phyloP scores from a whole-genome alignment of 2,113 vertebrate species.

The Lampris megalopsis region DNA sequence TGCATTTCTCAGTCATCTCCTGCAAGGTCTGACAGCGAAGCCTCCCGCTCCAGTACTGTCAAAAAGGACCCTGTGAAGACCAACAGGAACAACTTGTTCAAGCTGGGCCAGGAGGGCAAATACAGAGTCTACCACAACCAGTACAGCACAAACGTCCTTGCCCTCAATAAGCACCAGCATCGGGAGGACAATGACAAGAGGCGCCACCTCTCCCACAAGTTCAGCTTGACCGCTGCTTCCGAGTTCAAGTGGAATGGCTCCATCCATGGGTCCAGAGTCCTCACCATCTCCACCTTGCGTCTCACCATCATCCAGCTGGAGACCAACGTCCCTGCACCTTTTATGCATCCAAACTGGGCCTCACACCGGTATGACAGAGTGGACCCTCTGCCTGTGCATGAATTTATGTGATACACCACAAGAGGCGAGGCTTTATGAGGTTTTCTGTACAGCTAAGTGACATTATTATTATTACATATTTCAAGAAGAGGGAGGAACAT shows the following conservation, averaged over 20 bases:
- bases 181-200: conserved; percentile 98
- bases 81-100: conserved; percentile 88
- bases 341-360: conserved; percentile 98
- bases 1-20: conserved; percentile 54
- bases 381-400: not conserved
- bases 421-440: no score
- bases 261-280: conserved; percentile 93
- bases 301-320: conserved; percentile 97
- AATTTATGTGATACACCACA: no score
- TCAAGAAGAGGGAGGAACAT: no score
- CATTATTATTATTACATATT: no score
- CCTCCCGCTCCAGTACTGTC: conserved; percentile 60
- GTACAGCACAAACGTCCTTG: conserved; percentile 94
- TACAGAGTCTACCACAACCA: conserved; percentile 98
- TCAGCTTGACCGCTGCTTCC: conserved; percentile 93
- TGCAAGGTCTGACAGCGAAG: not conserved
- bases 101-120: conserved; percentile 97
- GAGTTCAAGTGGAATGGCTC: conserved; percentile 99
- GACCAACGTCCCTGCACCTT: conserved; percentile 93
- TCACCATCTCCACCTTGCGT: conserved; percentile 94
- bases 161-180: conserved; percentile 98
- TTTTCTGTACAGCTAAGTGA: no score
- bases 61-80: conserved; percentile 90
- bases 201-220: conserved; percentile 96
- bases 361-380: conserved; percentile 90